Conservation (phyloP, 2,797 vertebrate species). For the Malacoraja senta region DNA sequence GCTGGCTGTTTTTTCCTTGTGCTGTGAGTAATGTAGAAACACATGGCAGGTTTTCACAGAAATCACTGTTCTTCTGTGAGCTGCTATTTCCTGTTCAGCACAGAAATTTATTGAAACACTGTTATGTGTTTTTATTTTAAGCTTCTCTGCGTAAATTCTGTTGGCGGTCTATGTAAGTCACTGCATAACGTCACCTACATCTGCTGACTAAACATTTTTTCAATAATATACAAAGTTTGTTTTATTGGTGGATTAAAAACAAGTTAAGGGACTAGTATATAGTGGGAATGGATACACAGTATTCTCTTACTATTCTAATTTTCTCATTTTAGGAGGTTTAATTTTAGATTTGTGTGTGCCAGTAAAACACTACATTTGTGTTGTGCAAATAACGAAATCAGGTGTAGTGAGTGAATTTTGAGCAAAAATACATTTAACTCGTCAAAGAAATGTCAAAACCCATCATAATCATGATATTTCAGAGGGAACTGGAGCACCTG, state of each 20-base stretch:
- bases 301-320: neutral
- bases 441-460: too few species aligned
- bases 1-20: conserved; percentile 32
- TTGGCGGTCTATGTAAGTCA: neutral
- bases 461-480: neutral
- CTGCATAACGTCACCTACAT: neutral
- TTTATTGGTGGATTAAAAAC: neutral
- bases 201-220: conserved; percentile 21
- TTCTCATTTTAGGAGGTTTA: neutral
- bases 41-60: conserved; percentile 22
- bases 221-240: neutral
- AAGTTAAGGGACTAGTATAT: neutral
- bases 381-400: neutral
- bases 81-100: conserved; percentile 26
- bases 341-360: too few species aligned
- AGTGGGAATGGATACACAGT: neutral
- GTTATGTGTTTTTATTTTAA: conserved; percentile 29
- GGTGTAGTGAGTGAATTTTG: neutral
- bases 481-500: neutral
- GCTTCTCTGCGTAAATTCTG: neutral
- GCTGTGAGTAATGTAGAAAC: conserved; percentile 25
- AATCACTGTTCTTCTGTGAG: conserved; percentile 11
- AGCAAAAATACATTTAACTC: neutral
- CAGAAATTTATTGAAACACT: conserved; percentile 14
- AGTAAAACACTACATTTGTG: neutral